These are phyloP conservation scores for Papilio aristodemus DNA, from an alignment of 1,140 invertebrate species.

Conservation along the genomic window DNA sequence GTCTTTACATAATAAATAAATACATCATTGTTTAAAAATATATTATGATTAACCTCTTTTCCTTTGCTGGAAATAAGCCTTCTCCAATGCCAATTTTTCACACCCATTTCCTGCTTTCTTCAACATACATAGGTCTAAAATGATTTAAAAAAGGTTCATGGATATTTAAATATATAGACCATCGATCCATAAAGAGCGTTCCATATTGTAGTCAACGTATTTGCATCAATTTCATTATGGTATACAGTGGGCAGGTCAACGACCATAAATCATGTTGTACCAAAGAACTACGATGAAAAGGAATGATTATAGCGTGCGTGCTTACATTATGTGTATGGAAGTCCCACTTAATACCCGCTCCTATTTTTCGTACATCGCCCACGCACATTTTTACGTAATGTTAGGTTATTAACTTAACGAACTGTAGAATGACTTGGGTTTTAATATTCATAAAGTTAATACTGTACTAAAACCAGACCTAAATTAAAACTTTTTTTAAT, in stretches of 20 bases:
- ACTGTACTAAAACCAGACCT: not conserved
- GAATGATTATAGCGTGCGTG: slow-evolving; percentile 24
- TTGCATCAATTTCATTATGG: slow-evolving; percentile 13
- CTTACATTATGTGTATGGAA: slow-evolving; percentile 21
- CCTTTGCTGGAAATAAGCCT: no score
- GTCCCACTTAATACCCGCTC: slow-evolving; percentile 5
- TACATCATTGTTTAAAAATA: no score
- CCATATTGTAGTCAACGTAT: not conserved
- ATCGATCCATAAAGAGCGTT: not conserved
- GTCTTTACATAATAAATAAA: no score
- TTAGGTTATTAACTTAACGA: slow-evolving; percentile 20
- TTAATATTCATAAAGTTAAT: not conserved
- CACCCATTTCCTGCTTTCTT: no score
- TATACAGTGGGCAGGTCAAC: slow-evolving; percentile 9
- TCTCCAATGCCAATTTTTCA: no score
- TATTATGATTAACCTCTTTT: no score
- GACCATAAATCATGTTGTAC: slow-evolving; percentile 23
- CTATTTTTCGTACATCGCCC: slow-evolving; percentile 13
- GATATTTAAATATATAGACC: no score
- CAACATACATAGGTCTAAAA: no score
- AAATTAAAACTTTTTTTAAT: no score
- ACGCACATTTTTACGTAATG: slow-evolving; percentile 22
- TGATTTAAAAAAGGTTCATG: no score
- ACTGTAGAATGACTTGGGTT: not conserved
- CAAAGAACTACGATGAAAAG: not conserved